phyloP scores from a whole-genome alignment of 2,888 invertebrate genomes.

The Dicyrtomina minuta region DNA sequence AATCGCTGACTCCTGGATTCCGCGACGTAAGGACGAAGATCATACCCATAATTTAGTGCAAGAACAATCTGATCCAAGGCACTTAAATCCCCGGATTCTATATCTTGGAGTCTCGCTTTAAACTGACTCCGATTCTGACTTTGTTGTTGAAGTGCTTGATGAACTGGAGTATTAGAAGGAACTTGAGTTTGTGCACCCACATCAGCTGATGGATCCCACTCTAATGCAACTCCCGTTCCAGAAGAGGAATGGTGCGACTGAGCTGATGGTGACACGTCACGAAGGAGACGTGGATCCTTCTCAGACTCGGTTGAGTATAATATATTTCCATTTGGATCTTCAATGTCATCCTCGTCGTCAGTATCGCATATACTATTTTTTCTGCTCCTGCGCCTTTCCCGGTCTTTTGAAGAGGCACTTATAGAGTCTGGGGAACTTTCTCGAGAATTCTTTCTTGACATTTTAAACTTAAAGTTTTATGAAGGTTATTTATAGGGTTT shows the following conservation, averaged over 20 bases:
- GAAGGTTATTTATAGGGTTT: too few species aligned
- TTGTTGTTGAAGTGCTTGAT: too few species aligned
- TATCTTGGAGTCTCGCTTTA: too few species aligned
- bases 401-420: too few species aligned
- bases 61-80: conserved; percentile 29
- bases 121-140: too few species aligned
- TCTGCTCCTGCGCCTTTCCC: too few species aligned
- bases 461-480: too few species aligned
- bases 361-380: too few species aligned
- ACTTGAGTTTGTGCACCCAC: conserved; percentile 37
- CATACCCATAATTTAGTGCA: conserved; percentile 11
- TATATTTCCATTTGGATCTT: too few species aligned
- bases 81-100: conserved; percentile 10
- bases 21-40: background rate
- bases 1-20: background rate
- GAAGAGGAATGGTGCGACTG: conserved; percentile 39
- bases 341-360: too few species aligned
- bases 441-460: too few species aligned
- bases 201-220: conserved; percentile 51
- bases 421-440: too few species aligned
- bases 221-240: conserved; percentile 33
- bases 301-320: background rate
- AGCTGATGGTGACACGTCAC: conserved; percentile 43
- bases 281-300: background rate
- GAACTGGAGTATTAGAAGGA: conserved; percentile 19